Base-by-base conservation (phyloP, 2,113 vertebrate genomes). In the Numenius arquata region DNA sequence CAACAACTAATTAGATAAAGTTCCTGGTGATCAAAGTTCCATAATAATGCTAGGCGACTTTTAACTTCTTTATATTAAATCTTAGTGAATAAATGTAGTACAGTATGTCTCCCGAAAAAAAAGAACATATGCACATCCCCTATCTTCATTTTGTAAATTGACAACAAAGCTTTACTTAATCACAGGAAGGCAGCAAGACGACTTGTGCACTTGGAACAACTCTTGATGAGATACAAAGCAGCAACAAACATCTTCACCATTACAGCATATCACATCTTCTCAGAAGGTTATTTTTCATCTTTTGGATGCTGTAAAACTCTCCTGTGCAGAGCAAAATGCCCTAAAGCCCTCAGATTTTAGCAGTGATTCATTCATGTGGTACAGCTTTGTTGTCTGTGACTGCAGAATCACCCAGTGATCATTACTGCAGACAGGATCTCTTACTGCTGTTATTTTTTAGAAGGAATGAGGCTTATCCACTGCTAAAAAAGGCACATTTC, bases 201-300 rank as follows among this genome's bases (percentile, higher is more conserved):
- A 47, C 41, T 29, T 47, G 10, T 36, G 48, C 40, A 23, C 80
- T 71, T 47, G 18, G 38, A 89, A 87, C 20, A 77, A 61, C 36
- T 84, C 89, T 78, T 16, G 3, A 40, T 52, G 47, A 93, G 53
- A 53, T 34, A 45, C 15, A 81, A 66, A 89, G 34, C 40, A 76
- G 40, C 58, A 78, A 40, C 29, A 91, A 88, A 61, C 61, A 66
- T 78, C 83, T 68, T 30, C 38, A 61, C 63, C 77, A 59, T 32
- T 85, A n/a, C 58, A 94, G 15, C 52, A 55, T 12, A 65, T 30
- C 70, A 25, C 27, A 43, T 63, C 26, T 16, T 17, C 78, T 52
- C 20, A 48, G 36, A 80, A 89, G 45, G 48, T 47, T 66, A n/a
- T 89, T 95, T 95, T 95, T 91, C 50, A 91, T 79, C 76, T 92